phyloP scores from a whole-genome alignment of 1,140 invertebrate species.

The Polypedilum pembai region DNA sequence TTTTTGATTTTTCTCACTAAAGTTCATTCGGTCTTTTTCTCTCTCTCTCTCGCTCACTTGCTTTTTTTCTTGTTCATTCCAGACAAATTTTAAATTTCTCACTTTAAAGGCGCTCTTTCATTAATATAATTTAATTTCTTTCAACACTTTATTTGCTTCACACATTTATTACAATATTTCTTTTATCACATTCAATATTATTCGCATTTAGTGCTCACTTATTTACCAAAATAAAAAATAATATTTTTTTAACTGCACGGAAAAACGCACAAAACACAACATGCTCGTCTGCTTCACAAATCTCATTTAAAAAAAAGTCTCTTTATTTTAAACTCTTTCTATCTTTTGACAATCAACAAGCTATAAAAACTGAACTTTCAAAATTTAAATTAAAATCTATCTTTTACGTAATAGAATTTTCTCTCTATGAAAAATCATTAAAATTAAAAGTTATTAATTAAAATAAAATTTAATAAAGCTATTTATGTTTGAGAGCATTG shows the following conservation, averaged over 20 bases:
- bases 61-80: neutral
- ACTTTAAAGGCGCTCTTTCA: neutral
- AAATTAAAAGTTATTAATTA: too few relatives aligned
- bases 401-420: too few relatives aligned
- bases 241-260: neutral
- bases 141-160: neutral
- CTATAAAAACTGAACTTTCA: too few relatives aligned
- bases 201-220: neutral
- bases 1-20: constrained; percentile 16
- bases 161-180: neutral
- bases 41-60: neutral
- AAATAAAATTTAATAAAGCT: too few relatives aligned
- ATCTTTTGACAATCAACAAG: too few relatives aligned
- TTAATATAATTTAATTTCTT: constrained; percentile 3
- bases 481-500: too few relatives aligned
- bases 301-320: constrained; percentile 3
- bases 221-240: neutral
- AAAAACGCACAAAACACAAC: constrained; percentile 17
- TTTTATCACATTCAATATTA: neutral
- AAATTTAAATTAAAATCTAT: too few relatives aligned
- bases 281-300: constrained; percentile 5
- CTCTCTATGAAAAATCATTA: too few relatives aligned
- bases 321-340: too few relatives aligned
- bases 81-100: neutral
- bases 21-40: constrained; percentile 17